Base-by-base conservation (phyloP, 2,797 vertebrate genomes). In the Tapirus indicus region DNA sequence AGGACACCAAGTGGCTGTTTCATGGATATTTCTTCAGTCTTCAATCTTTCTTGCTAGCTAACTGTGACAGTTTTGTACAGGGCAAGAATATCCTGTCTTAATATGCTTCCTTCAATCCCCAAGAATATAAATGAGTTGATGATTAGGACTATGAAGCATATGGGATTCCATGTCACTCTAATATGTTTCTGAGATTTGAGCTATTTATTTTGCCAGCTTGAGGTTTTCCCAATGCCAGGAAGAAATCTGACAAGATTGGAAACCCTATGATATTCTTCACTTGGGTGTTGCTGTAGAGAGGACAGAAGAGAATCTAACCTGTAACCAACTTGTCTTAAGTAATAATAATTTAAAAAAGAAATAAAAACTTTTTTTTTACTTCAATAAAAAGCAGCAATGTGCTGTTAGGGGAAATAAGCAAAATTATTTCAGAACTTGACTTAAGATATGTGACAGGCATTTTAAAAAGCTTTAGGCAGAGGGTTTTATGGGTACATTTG, bases 141-240 rank as follows among this genome's bases (percentile, higher is more conserved):
- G 95, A 93, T 95, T 95, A 95, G 71, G 58, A 95, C 92, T 94
- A 52, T 52, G 75, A 92, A 93, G 95, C 96, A 90, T 91, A 95
- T 18, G 91, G 71, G 83, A 95, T 90, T 92, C 86, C 86, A 44
- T 95, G 88, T 84, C 71, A 95, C 56, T 92, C 86, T 93, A 97
- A 97, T 85, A 89, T 49, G 21, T 96, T 96, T 97, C 89, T 96
- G 93, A 97, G 95, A 95, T 93, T 96, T 95, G 88, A 97, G 83
- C 97, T 94, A 89, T 97, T 97, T 97, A 89, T 96, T 98, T 93
- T 95, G 60, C 75, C 88, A 96, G 86, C 52, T 96, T 71, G 77
- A 8, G 92, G 89, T 78, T 96, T 97, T 85, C 27, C 87, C 60
- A 95, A 16, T 90, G 89, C 79, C 41, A 69, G 38, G 52, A 92